These are phyloP conservation scores for Cistogaster globosa DNA, from an alignment of 2,888 invertebrate species.

Conservation along the genomic window DNA sequence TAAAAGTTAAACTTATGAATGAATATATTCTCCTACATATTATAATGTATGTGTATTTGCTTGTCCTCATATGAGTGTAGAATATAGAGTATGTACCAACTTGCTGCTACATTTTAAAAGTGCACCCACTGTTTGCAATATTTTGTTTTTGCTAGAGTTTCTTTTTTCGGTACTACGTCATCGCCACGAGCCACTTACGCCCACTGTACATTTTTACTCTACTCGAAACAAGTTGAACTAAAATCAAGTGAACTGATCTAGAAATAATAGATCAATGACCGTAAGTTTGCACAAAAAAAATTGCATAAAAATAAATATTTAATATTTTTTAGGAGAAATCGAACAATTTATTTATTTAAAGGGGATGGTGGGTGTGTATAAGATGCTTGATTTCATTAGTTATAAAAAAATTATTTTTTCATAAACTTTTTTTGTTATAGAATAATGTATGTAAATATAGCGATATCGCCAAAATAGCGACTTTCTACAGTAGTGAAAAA, in stretches of 20 bases:
- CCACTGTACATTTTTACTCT: slow-evolving; percentile 52
- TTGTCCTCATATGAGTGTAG: background rate
- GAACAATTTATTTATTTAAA: slow-evolving; percentile 36
- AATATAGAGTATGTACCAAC: slow-evolving; percentile 36
- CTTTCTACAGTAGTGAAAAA: no score
- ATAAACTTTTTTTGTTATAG: no score
- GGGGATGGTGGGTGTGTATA: slow-evolving; percentile 21
- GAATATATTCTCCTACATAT: slow-evolving; percentile 41
- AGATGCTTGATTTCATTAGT: slow-evolving; percentile 2
- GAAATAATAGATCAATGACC: slow-evolving; percentile 67
- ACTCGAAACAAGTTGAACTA: slow-evolving; percentile 45
- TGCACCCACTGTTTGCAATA: slow-evolving; percentile 68
- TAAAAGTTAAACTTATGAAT: slow-evolving; percentile 56
- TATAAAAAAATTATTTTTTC: background rate
- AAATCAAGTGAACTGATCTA: slow-evolving; percentile 64
- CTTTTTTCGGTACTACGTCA: slow-evolving; percentile 62
- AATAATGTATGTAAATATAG: no score
- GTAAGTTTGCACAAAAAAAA: slow-evolving; percentile 30
- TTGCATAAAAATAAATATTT: slow-evolving; percentile 4
- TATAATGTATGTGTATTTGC: background rate
- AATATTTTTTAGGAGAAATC: no score
- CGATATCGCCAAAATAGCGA: no score
- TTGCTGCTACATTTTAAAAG: slow-evolving; percentile 45
- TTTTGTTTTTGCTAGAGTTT: slow-evolving; percentile 19
- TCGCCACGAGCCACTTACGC: slow-evolving; percentile 71